These are phyloP conservation scores for Empidonax alnorum DNA, from an alignment of 2,113 vertebrate species.

Conservation along the genomic window DNA sequence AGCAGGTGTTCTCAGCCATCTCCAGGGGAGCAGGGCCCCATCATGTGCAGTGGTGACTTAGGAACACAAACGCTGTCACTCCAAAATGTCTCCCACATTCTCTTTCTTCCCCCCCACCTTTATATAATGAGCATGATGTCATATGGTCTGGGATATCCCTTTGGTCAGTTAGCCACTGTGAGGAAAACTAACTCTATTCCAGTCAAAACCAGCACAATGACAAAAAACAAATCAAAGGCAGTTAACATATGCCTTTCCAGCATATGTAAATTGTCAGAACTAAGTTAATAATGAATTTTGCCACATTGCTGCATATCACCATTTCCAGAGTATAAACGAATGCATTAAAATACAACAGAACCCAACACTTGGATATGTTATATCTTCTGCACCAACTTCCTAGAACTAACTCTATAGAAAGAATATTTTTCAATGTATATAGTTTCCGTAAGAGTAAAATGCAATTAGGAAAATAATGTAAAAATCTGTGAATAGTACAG, in stretches of 20 bases:
- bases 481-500: background rate
- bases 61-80: background rate
- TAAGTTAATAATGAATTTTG: background rate
- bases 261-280: fast-evolving
- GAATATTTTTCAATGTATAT: background rate
- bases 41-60: no score
- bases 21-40: background rate
- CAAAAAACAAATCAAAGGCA: background rate
- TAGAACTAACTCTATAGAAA: background rate
- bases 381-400: background rate
- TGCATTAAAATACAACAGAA: background rate
- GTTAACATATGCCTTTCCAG: background rate
- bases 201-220: background rate
- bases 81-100: background rate
- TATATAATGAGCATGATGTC: background rate
- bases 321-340: background rate
- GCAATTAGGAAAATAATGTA: background rate
- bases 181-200: background rate
- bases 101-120: background rate
- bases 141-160: background rate
- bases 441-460: background rate
- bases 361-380: fast-evolving
- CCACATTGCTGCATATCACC: background rate
- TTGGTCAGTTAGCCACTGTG: background rate
- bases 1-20: background rate